These are phyloP conservation scores for Campoletis raptor DNA, from an alignment of 2,888 invertebrate species.

Conservation along the genomic window DNA sequence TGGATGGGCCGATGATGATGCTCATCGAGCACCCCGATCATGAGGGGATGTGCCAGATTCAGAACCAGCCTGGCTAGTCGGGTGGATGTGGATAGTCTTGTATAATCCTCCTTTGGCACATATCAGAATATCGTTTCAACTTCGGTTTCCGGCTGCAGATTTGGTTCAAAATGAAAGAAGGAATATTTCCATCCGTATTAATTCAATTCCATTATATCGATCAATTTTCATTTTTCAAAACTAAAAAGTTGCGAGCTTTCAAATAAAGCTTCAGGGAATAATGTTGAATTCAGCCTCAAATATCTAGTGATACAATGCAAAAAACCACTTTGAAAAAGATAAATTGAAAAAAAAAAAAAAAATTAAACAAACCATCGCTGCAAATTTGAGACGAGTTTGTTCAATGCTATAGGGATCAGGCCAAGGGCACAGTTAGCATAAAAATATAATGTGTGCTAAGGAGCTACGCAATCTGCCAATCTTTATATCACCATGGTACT, in stretches of 20 bases:
- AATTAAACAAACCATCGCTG: too few relatives aligned
- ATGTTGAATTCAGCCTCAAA: neutral
- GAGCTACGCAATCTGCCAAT: neutral
- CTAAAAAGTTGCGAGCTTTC: too few relatives aligned
- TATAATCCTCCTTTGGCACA: neutral
- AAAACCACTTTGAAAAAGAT: neutral
- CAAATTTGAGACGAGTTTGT: neutral
- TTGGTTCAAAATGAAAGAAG: too few relatives aligned
- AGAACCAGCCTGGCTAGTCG: constrained; percentile 51
- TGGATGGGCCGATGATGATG: constrained; percentile 57
- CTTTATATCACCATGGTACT: neutral
- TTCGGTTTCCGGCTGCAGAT: too few relatives aligned
- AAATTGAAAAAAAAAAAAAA: too few relatives aligned
- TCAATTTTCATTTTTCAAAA: too few relatives aligned
- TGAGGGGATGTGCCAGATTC: constrained; percentile 62
- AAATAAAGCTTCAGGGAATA: neutral
- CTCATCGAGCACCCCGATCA: constrained; percentile 58
- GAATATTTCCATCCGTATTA: too few relatives aligned
- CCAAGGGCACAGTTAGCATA: neutral
- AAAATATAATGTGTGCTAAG: neutral
- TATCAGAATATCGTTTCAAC: neutral
- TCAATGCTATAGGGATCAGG: neutral
- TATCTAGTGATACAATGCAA: neutral
- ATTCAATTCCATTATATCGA: too few relatives aligned
- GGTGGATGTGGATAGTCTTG: neutral